Evolutionary conservation across 2,888 invertebrate genomes (phyloP).

Genomic region (Apamea monoglypha): DNA sequence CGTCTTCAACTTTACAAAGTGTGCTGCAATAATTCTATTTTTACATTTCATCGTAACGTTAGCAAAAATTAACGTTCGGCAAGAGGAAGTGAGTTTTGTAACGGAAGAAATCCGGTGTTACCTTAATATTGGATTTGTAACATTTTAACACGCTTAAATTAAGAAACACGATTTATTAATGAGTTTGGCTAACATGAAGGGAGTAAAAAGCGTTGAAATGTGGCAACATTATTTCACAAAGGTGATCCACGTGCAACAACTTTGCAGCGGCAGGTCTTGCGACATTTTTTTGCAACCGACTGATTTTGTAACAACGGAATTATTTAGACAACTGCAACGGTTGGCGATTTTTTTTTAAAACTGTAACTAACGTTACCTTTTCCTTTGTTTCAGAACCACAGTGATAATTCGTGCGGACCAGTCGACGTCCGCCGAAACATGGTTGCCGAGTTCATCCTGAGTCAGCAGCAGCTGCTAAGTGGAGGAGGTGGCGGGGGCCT

Average conservation of each 20-base stretch:
- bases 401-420: constrained; percentile 87
- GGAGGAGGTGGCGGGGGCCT: constrained; percentile 81
- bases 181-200: constrained; percentile 83
- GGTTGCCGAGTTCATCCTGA: constrained; percentile 96
- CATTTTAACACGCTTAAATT: constrained; percentile 76
- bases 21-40: constrained; percentile 48
- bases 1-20: constrained; percentile 28
- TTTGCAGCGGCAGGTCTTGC: constrained; percentile 83
- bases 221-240: constrained; percentile 85
- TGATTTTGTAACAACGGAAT: constrained; percentile 80
- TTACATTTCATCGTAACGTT: constrained; percentile 63
- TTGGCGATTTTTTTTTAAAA: constrained; percentile 69
- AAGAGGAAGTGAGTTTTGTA: constrained; percentile 80
- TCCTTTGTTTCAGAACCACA: constrained; percentile 88
- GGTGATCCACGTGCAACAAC: constrained; percentile 82
- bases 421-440: constrained; percentile 93
- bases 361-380: constrained; percentile 80
- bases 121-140: constrained; percentile 77
- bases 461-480: constrained; percentile 91
- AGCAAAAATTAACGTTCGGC: constrained; percentile 65
- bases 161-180: constrained; percentile 83
- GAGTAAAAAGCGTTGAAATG: constrained; percentile 82
- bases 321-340: constrained; percentile 77
- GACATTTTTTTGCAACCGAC: constrained; percentile 83
- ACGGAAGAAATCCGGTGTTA: constrained; percentile 81